A percentile compares a stretch with the other conserved stretches of the same genome.
phyloP scores from a whole-genome alignment of 2,113 vertebrate genomes.

The Petrocephalus microphthalmus region DNA sequence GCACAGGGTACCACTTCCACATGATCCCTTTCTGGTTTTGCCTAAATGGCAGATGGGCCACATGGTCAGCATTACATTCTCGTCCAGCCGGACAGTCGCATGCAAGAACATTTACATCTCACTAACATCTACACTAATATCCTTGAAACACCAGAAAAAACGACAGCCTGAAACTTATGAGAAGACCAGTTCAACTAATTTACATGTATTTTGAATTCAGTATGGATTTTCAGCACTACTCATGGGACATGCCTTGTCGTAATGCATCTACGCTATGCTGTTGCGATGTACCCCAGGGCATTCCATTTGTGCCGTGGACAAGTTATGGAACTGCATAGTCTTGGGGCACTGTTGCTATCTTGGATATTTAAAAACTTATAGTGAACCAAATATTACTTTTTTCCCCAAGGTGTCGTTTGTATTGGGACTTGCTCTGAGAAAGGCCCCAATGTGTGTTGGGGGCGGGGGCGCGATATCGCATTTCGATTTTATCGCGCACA shows the following conservation, averaged over 20 bases:
- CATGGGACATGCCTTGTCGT: neutral
- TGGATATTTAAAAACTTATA: neutral
- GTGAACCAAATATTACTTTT: neutral
- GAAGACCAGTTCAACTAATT: neutral
- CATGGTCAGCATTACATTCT: neutral
- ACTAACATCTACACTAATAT: neutral
- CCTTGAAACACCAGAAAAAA: neutral
- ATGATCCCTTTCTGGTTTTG: neutral
- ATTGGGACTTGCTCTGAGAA: neutral
- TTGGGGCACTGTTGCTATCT: neutral
- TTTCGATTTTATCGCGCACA: too few relatives aligned
- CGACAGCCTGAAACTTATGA: neutral
- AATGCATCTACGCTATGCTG: neutral
- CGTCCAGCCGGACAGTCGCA: neutral
- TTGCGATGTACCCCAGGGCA: neutral
- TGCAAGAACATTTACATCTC: neutral
- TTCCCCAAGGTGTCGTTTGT: neutral
- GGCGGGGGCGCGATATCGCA: too few relatives aligned
- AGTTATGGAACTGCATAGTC: neutral
- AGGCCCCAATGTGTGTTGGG: neutral
- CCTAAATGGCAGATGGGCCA: neutral
- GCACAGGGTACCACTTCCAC: neutral
- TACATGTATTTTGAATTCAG: neutral
- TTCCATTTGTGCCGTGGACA: neutral
- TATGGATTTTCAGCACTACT: slow-evolving; percentile 10